Base-by-base conservation (phyloP, 2,113 vertebrate species). In the Psilopsiagon aymara region DNA sequence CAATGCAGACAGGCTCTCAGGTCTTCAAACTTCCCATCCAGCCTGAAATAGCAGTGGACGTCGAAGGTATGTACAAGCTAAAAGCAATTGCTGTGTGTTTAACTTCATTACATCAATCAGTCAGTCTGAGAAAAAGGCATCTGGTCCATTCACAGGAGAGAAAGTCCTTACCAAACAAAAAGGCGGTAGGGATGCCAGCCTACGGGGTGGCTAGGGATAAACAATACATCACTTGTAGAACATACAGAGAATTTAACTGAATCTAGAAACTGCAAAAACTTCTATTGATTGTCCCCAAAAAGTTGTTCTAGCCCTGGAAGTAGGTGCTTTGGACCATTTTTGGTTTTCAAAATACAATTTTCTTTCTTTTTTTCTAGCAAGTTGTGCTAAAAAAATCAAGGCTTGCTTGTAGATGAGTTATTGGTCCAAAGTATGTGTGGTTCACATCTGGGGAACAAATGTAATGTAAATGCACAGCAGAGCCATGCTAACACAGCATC, bases 201-300 rank as follows among this genome's bases (percentile, higher is more conserved):
- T 77, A 13, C 0, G 0, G 17, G 28, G 1, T 2, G 0, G 6
- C 43, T 10, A 59, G 13, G 33, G 16, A 68, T 5, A 35, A 31
- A 60, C 23, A 33, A n/a, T 31, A 23, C 3, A 18, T 39, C 63
- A 12, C 7, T 33, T 57, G 33, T n/a, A 71, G 33, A 78, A 70
- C 8, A 16, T 5, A 44, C 4, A 70, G 2, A 6, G 9, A 88
- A 9, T 7, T 73, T 68, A 0, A 39, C 37, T 44, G 44, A 28
- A 57, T 74, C 44, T 29, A 63, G 25, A 78, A 86, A 43, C 31
- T 44, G 21, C 9, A 86, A 82, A 74, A 66, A 5, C 6, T 46
- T 55, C 28, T 53, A 11, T 28, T 53, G 7, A 35, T 53, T 33
- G 3, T 18, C 37, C 1, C 23, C 21, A 23, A 70, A 33, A 33